A percentile compares a stretch with the other conserved stretches of the same genome.
These are phyloP conservation scores for Pheosia tremula DNA, from an alignment of 2,888 invertebrate species.

Conservation along the genomic window DNA sequence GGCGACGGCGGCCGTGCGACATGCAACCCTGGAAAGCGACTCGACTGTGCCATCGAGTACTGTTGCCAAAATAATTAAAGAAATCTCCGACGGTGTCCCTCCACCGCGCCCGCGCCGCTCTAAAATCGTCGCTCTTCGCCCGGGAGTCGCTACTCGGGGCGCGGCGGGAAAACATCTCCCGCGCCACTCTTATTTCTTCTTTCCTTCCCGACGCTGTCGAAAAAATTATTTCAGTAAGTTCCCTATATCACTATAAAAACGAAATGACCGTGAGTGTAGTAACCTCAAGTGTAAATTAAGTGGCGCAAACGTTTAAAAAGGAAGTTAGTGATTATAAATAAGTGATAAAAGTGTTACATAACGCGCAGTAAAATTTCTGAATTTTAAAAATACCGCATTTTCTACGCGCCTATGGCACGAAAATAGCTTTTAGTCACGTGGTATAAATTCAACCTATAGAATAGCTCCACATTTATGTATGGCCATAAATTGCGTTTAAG, in stretches of 20 bases:
- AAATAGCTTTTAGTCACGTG: conserved; percentile 83
- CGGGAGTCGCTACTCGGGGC: conserved; percentile 84
- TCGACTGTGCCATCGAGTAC: conserved; percentile 84
- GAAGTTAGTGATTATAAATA: conserved; percentile 64
- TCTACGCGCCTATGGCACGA: conserved; percentile 77
- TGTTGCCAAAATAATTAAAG: conserved; percentile 92
- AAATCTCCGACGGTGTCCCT: conserved; percentile 87
- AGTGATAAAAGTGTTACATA: conserved; percentile 81
- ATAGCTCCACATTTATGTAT: conserved; percentile 79
- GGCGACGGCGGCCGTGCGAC: conserved; percentile 77
- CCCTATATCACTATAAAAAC: conserved; percentile 58
- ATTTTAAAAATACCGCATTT: conserved; percentile 85
- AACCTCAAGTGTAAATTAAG: conserved; percentile 65
- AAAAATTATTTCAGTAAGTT: conserved; percentile 81
- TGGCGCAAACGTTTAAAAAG: conserved; percentile 55
- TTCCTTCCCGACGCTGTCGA: conserved; percentile 84
- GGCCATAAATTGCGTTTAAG: conserved; percentile 52
- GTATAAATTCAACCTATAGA: conserved; percentile 77
- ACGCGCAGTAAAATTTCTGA: conserved; percentile 67
- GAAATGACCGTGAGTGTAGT: conserved; percentile 66
- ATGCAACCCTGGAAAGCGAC: conserved; percentile 84
- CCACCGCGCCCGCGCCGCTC: conserved; percentile 86
- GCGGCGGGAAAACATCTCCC: conserved; percentile 85
- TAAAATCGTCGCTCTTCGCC: conserved; percentile 84
- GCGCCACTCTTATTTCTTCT: conserved; percentile 84